Evolutionary conservation across 2,113 vertebrate genomes (phyloP), one percentile per base, ranked within the genome.

Genomic region (Candoia aspera): DNA sequence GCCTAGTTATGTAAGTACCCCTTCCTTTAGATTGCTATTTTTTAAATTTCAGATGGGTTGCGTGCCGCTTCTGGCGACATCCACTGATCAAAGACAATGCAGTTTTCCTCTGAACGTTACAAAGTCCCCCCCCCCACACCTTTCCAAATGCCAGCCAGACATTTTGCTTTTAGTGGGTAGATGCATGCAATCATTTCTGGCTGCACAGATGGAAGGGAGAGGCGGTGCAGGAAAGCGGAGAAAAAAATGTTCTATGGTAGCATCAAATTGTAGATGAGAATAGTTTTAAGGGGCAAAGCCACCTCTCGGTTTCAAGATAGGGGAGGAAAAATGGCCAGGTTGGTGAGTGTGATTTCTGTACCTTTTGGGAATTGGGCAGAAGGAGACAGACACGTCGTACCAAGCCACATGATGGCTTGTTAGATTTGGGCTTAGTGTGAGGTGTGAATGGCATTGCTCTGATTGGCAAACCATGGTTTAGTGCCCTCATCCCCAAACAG

Each of bases 71-170:
- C 64, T 33, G 64, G 83, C 96, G 96, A 97, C 96, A 97, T 93
- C 96, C 93, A 97, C 97, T 95, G 97, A 96, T 86, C 95, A 95
- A 94, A 95, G 73, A 94, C 95, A 96, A 95, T 86, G 95, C n/a
- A 0, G 10, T 86, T 85, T 95, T 96, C 94, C 93, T 24, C 83
- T 73, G 88, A 84, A 79, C 37, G 37, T 79, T 68, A n/a, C 26
- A 37, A 93, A 94, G 59, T 89, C 53, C 11, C 0, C 0, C 64
- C 4, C 11, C 93, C 94, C 83, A 83, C 85, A 46, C 90, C 91
- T 91, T 90, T 92, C 90, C 26, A 93, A 96, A 91, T 37, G 91
- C 93, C 93, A 90, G 0, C 0, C 58, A 91, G 93, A 87, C 94
- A 91, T 0, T 0, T 12, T 68, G 58, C 57, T 15, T 37, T 29